phyloP scores from a whole-genome alignment of 2,113 vertebrate genomes.

The Myiopsitta monachus region DNA sequence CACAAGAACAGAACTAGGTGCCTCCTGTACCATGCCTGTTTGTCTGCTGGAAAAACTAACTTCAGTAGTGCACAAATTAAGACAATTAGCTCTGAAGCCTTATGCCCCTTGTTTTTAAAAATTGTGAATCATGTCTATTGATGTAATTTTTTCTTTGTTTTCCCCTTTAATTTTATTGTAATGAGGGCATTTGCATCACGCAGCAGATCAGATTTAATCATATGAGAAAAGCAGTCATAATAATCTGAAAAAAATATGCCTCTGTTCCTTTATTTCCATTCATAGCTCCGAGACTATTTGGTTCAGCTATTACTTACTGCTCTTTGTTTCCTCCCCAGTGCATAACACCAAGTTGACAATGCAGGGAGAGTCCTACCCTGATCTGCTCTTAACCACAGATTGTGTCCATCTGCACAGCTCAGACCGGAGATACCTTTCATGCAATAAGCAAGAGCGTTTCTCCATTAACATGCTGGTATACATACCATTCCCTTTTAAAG shows the following conservation, averaged over 20 bases:
- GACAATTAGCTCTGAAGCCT: not conserved
- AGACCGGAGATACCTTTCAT: not conserved
- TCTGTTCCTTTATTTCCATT: not conserved
- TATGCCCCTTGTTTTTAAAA: not conserved
- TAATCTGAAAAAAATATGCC: not conserved
- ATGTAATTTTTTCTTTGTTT: not conserved
- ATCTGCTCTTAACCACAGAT: not conserved
- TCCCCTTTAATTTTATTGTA: not conserved
- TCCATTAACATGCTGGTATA: not conserved
- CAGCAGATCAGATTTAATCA: not conserved
- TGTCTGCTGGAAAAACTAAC: not conserved
- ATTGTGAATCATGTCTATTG: not conserved
- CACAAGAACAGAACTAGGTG: not conserved
- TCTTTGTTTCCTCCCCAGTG: not conserved
- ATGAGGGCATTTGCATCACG: not conserved
- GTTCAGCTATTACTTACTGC: not conserved
- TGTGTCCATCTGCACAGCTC: not conserved
- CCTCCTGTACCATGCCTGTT: not conserved
- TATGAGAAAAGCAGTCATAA: not conserved
- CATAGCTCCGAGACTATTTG: not conserved
- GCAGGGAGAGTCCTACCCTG: not conserved
- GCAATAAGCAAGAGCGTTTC: not conserved
- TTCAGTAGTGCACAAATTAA: not conserved
- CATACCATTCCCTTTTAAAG: not conserved
- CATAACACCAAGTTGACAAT: fast-evolving